Evolutionary conservation across 1,140 invertebrate species (phyloP).

Genomic region (Drosophila triauraria): DNA sequence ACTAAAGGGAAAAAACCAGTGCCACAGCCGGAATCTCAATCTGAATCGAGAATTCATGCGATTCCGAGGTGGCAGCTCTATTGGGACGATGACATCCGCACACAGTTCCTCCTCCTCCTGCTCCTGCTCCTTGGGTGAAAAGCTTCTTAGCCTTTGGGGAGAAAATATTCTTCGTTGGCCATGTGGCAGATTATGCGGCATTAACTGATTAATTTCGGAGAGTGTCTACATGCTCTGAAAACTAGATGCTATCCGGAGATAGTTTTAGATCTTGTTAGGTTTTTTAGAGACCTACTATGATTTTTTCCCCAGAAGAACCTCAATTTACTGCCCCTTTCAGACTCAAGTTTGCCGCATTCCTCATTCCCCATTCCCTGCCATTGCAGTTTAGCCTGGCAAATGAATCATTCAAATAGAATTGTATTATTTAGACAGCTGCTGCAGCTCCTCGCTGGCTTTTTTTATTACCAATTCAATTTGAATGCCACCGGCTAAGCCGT

Average conservation of each 20-base stretch:
- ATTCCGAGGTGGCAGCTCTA: constrained; percentile 22
- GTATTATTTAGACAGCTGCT: constrained; percentile 51
- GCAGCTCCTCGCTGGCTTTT: constrained; percentile 12
- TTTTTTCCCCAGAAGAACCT: too few species aligned
- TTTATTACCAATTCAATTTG: constrained; percentile 64
- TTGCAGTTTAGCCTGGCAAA: constrained; percentile 7
- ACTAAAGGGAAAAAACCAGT: not conserved
- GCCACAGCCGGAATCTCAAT: constrained; percentile 22
- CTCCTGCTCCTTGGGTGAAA: constrained; percentile 1
- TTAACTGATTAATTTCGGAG: constrained; percentile 24
- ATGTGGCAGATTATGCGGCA: constrained; percentile 13
- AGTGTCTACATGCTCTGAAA: constrained; percentile 16
- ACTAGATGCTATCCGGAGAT: not conserved
- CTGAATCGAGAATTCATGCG: constrained; percentile 25
- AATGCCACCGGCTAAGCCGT: constrained; percentile 35
- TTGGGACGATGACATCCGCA: constrained; percentile 4
- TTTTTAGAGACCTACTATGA: too few species aligned
- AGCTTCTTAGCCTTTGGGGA: not conserved
- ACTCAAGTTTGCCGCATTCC: not conserved
- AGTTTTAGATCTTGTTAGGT: too few species aligned
- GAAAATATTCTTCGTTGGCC: constrained; percentile 2
- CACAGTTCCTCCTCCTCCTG: not conserved
- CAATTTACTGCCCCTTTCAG: too few species aligned
- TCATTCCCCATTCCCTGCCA: not conserved
- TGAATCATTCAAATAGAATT: constrained; percentile 31